Evolutionary conservation across 1,140 invertebrate species (phyloP).

Genomic region (Drosophila aff.): DNA sequence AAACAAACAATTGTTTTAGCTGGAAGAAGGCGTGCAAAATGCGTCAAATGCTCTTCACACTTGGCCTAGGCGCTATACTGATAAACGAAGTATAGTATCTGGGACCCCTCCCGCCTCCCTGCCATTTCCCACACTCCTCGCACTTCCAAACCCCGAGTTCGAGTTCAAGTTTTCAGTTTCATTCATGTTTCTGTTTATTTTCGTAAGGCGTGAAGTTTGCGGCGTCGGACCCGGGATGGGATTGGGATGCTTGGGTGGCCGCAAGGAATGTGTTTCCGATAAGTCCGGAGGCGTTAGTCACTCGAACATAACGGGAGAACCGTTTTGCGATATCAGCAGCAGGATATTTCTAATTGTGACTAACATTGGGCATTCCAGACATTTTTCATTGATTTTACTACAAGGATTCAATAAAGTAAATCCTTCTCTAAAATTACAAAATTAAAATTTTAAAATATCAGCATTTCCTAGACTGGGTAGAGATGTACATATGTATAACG

Average conservation of each 20-base stretch:
- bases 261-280: constrained; percentile 59
- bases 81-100: constrained; percentile 17
- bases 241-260: constrained; percentile 73
- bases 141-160: not conserved
- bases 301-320: constrained; percentile 42
- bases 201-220: constrained; percentile 60
- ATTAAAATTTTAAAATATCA: too few species aligned
- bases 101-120: not conserved
- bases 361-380: not conserved
- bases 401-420: too few species aligned
- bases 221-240: constrained; percentile 39
- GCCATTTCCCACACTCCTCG: constrained; percentile 10
- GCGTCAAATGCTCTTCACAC: constrained; percentile 64
- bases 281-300: constrained; percentile 50
- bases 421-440: too few species aligned
- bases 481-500: too few species aligned
- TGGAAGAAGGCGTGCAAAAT: constrained; percentile 77
- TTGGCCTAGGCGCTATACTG: constrained; percentile 57
- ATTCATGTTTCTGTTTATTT: constrained; percentile 75
- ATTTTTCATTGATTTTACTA: too few species aligned
- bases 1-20: constrained; percentile 78
- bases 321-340: constrained; percentile 14
- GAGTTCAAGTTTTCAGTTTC: constrained; percentile 47
- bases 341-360: not conserved
- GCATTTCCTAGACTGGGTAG: too few species aligned